phyloP scores from a whole-genome alignment of 2,888 invertebrate species.

The Chrysolina haemoptera region DNA sequence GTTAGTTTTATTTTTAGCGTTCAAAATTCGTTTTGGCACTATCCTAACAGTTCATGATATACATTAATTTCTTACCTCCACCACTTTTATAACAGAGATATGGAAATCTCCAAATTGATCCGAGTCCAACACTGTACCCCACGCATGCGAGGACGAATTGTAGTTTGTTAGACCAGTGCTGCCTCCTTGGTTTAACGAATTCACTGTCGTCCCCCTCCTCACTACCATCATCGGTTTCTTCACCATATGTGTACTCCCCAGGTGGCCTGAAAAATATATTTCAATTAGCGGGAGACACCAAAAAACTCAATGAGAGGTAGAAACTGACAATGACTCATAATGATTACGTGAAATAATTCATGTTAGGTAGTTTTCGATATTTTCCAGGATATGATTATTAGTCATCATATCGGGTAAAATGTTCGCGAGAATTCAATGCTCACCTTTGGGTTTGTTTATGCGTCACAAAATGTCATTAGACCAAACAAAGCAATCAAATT shows the following conservation, averaged over 20 bases:
- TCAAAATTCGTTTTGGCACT: no score
- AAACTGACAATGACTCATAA: not conserved
- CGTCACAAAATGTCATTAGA: no score
- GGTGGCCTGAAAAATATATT: conserved; percentile 74
- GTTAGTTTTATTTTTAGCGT: no score
- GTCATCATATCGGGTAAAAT: no score
- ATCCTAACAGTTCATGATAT: no score
- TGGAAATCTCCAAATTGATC: conserved; percentile 94
- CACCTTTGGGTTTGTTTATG: no score
- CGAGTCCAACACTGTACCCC: conserved; percentile 90
- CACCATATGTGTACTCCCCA: conserved; percentile 82
- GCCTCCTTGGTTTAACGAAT: conserved; percentile 83
- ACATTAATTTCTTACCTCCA: conserved; percentile 77
- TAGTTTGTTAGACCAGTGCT: conserved; percentile 90
- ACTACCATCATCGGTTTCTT: conserved; percentile 82
- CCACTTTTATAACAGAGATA: conserved; percentile 93
- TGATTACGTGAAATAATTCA: not conserved
- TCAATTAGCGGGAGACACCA: not conserved
- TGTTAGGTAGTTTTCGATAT: no score
- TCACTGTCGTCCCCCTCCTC: conserved; percentile 80
- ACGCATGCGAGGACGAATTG: conserved; percentile 92
- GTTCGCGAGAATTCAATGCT: no score
- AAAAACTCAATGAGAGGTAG: not conserved
- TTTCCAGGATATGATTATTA: no score
- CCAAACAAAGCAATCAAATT: no score